Conservation (phyloP, 1,140 invertebrate genomes). For the Saxidomus purpurata region DNA sequence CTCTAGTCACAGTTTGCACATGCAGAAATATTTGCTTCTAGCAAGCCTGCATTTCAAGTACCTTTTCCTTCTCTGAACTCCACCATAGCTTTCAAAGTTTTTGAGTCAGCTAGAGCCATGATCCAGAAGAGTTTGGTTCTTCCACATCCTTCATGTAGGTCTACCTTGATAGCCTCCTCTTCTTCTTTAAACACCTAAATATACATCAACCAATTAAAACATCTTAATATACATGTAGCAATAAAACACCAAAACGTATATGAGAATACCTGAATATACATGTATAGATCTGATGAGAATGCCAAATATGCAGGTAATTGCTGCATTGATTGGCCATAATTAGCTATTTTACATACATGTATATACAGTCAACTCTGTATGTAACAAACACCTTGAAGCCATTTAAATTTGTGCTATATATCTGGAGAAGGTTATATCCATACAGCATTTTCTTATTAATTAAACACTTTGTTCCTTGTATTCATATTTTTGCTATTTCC, state of each 20-base stretch:
- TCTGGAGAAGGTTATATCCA: no score
- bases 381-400: no score
- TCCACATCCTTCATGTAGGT: conserved; percentile 98
- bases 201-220: not conserved
- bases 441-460: no score
- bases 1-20: no score
- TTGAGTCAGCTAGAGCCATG: conserved; percentile 95
- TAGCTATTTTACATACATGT: no score
- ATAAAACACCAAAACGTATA: not conserved
- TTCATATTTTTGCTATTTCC: no score
- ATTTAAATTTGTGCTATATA: no score
- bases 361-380: no score
- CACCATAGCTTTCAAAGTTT: conserved; percentile 96
- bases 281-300: not conserved
- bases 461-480: no score
- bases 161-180: conserved; percentile 94
- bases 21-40: no score
- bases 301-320: not conserved
- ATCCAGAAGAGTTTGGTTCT: conserved; percentile 98
- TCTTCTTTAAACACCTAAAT: conserved; percentile 96
- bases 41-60: no score
- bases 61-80: conserved; percentile 94
- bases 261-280: not conserved
- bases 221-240: not conserved
- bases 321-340: no score